These are phyloP conservation scores for Alcedo atthis DNA, from an alignment of 2,797 vertebrate genomes.

Conservation along the genomic window DNA sequence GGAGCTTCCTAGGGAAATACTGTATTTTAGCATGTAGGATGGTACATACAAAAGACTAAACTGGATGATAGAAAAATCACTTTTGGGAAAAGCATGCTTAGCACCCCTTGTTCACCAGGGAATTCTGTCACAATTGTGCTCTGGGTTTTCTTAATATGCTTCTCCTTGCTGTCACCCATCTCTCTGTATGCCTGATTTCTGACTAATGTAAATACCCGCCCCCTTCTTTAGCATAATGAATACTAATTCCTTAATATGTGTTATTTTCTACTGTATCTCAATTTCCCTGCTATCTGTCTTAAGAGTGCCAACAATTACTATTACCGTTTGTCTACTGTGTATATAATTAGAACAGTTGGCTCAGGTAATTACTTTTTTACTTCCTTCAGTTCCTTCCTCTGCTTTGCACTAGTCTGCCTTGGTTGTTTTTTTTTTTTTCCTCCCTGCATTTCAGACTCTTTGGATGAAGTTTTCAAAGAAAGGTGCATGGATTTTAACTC, in stretches of 20 bases:
- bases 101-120: not conserved
- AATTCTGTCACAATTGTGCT: rapidly evolving
- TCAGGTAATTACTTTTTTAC: slow-evolving; percentile 51
- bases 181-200: slow-evolving; percentile 28
- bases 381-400: slow-evolving; percentile 28
- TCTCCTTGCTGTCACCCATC: not conserved
- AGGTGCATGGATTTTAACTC: not conserved
- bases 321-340: slow-evolving; percentile 21
- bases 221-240: slow-evolving; percentile 10
- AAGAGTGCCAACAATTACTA: not conserved
- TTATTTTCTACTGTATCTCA: slow-evolving; percentile 32
- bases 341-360: slow-evolving; percentile 59
- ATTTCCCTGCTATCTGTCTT: not conserved
- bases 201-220: not conserved
- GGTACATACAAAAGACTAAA: not conserved
- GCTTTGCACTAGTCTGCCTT: not conserved
- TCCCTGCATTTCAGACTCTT: not conserved
- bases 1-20: not conserved
- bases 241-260: slow-evolving; percentile 39
- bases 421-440: not conserved
- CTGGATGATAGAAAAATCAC: rapidly evolving
- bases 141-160: not conserved
- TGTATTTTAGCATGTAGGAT: not conserved
- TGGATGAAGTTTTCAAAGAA: slow-evolving; percentile 22
- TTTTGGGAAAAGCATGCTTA: not conserved